Conservation (phyloP, 2,797 vertebrate species). For the Gallirallus australis region DNA sequence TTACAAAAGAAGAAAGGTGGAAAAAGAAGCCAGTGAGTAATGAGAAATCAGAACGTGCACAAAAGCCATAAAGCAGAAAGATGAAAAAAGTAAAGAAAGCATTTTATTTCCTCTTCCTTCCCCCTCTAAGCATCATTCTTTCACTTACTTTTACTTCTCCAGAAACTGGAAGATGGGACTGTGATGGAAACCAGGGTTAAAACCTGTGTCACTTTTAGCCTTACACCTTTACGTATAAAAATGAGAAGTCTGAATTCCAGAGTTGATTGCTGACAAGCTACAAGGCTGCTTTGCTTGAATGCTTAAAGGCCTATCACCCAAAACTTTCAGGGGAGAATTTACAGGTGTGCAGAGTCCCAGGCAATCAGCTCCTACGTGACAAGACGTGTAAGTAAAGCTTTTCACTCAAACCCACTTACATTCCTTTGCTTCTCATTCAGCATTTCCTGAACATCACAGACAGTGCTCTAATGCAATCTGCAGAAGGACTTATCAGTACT, state of each 20-base stretch:
- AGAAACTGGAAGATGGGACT: not conserved
- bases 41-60: not conserved
- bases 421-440: not conserved
- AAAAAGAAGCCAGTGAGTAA: not conserved
- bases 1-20: not conserved
- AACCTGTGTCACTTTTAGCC: not conserved
- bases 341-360: fast-evolving
- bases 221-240: not conserved
- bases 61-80: not conserved
- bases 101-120: not conserved
- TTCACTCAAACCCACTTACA: not conserved
- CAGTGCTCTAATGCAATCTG: not conserved
- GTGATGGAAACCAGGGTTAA: not conserved
- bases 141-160: not conserved
- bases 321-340: not conserved
- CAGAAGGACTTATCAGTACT: not conserved
- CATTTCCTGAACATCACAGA: not conserved
- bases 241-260: not conserved
- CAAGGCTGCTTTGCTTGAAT: not conserved
- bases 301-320: not conserved
- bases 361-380: not conserved
- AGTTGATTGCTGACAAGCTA: not conserved
- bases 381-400: not conserved
- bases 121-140: not conserved
- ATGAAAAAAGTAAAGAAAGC: not conserved